These are phyloP conservation scores for Gobius niger DNA, from an alignment of 2,113 vertebrate genomes.

Conservation along the genomic window DNA sequence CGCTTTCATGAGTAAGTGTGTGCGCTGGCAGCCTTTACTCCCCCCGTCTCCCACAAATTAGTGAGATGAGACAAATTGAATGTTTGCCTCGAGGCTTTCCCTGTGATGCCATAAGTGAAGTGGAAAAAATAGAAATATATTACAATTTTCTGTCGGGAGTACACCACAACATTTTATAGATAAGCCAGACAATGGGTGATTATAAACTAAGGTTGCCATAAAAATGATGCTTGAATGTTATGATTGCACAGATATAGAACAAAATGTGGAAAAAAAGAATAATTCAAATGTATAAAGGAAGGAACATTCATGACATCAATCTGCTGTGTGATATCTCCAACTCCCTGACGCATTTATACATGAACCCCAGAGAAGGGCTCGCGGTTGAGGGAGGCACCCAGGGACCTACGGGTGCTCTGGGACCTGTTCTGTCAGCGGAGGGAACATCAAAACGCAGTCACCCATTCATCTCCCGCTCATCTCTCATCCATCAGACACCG, in stretches of 20 bases:
- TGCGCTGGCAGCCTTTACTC: constrained; percentile 50
- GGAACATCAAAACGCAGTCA: constrained; percentile 55
- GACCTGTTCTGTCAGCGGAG: constrained; percentile 64
- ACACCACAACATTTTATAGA: too few species aligned
- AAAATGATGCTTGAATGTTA: too few species aligned
- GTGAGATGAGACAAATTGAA: constrained; percentile 63
- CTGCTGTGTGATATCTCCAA: neutral
- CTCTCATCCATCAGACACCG: constrained; percentile 22
- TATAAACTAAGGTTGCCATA: too few species aligned
- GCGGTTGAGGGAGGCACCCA: constrained; percentile 55
- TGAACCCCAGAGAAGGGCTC: constrained; percentile 46
- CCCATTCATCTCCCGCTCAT: constrained; percentile 61
- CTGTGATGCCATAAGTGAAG: constrained; percentile 17
- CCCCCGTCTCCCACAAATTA: constrained; percentile 62
- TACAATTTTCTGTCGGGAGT: too few species aligned
- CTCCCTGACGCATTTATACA: neutral
- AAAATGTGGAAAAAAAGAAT: too few species aligned
- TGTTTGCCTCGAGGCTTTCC: constrained; percentile 66
- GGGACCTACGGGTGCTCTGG: constrained; percentile 66
- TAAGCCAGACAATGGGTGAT: too few species aligned
- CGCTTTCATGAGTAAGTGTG: constrained; percentile 74
- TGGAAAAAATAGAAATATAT: neutral
- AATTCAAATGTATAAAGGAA: too few species aligned
- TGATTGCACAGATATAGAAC: too few species aligned
- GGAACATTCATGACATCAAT: neutral